These are phyloP conservation scores for Centropus unirufus DNA, from an alignment of 2,113 vertebrate species.

Conservation along the genomic window DNA sequence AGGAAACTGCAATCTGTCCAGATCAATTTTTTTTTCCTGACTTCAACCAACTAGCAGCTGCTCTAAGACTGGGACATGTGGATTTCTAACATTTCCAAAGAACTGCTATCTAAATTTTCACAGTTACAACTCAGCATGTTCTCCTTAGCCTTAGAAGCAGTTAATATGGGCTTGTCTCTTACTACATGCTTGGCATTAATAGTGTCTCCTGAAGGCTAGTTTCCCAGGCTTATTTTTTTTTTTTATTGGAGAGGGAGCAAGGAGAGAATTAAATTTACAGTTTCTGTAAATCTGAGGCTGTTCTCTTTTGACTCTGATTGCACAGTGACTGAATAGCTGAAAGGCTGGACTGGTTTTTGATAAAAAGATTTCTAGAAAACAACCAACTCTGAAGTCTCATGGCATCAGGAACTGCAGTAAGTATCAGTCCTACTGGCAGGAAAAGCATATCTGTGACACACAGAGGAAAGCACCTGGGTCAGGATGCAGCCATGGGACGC, in stretches of 20 bases:
- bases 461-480: neutral
- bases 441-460: neutral
- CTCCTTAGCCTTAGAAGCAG: neutral
- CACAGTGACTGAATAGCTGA: neutral
- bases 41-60: neutral
- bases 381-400: neutral
- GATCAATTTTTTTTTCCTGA: neutral
- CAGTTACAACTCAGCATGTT: neutral
- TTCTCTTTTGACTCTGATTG: neutral
- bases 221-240: neutral
- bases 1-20: neutral
- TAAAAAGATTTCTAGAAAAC: neutral
- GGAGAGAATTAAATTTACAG: neutral
- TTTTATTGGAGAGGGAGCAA: neutral
- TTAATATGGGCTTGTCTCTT: neutral
- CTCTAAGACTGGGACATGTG: neutral
- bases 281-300: neutral
- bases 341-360: neutral
- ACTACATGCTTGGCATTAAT: neutral
- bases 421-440: neutral
- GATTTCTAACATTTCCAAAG: neutral
- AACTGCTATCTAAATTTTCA: neutral
- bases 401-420: neutral
- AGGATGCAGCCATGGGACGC: rapidly evolving
- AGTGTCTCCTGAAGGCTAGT: neutral